Conservation (phyloP, 2,888 invertebrate species). For the Ichneumoninae sp. region DNA sequence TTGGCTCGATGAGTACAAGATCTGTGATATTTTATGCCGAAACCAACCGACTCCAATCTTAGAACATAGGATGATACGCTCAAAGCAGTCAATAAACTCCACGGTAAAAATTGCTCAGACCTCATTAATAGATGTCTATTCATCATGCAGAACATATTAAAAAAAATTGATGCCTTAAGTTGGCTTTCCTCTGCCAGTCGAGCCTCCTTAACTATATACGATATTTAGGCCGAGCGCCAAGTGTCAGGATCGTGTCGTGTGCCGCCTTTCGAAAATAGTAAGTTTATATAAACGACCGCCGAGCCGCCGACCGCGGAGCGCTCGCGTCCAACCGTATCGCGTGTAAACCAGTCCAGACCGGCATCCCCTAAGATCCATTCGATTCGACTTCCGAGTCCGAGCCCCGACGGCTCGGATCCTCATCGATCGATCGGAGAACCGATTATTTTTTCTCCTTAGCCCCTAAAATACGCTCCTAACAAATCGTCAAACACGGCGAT, state of each 20-base stretch:
- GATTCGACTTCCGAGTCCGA: not conserved
- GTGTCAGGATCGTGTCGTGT: conserved; percentile 15
- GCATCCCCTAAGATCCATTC: not conserved
- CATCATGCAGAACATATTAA: not conserved
- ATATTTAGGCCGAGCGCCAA: conserved; percentile 14
- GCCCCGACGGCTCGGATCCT: not conserved
- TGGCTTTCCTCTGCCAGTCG: too few relatives aligned
- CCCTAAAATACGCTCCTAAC: not conserved
- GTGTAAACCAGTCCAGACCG: conserved; percentile 12
- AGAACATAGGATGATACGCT: too few relatives aligned
- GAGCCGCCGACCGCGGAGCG: conserved; percentile 20
- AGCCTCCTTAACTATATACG: too few relatives aligned
- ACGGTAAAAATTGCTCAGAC: too few relatives aligned
- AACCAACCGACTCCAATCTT: too few relatives aligned
- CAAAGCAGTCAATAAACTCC: too few relatives aligned
- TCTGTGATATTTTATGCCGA: too few relatives aligned
- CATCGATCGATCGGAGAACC: not conserved
- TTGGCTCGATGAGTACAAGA: too few relatives aligned
- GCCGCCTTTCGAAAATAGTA: conserved; percentile 69
- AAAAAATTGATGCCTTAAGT: not conserved
- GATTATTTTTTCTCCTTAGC: not conserved
- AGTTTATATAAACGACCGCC: conserved; percentile 65
- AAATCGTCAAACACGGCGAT: not conserved
- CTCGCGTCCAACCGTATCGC: conserved; percentile 12
- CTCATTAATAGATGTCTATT: too few relatives aligned